Evolutionary conservation across 2,113 vertebrate genomes (phyloP).

Genomic region (Microtus richardsoni): DNA sequence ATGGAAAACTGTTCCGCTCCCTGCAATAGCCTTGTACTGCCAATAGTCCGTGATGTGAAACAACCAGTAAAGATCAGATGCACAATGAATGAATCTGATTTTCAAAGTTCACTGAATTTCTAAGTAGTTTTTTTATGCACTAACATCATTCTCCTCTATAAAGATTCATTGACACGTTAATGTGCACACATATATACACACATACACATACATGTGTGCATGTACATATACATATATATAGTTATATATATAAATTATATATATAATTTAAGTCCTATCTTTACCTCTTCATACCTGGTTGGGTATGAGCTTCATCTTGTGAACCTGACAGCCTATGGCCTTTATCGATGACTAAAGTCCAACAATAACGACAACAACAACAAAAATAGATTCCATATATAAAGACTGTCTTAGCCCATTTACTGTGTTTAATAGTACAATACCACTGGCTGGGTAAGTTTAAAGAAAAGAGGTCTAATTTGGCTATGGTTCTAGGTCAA

Average conservation of each 20-base stretch:
- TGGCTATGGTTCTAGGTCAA: background rate
- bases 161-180: background rate
- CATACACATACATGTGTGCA: no score
- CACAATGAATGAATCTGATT: background rate
- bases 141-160: slow-evolving; percentile 45
- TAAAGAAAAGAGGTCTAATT: background rate
- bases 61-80: background rate
- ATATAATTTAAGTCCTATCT: background rate
- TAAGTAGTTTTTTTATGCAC: background rate
- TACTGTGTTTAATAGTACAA: background rate
- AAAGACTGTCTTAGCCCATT: background rate
- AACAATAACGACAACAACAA: background rate
- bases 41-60: background rate
- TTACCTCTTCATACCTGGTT: background rate
- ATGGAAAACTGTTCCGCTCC: background rate
- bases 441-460: background rate
- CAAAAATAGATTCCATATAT: background rate
- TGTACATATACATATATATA: background rate
- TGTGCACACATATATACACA: background rate
- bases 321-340: background rate
- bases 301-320: background rate
- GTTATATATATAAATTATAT: background rate
- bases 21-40: background rate
- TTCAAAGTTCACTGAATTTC: background rate
- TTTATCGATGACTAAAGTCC: slow-evolving; percentile 25